Percentiles rank a stretch among this genome's conserved stretches.
These are phyloP conservation scores for Trogon surrucura DNA, from an alignment of 2,113 vertebrate species.

Conservation along the genomic window DNA sequence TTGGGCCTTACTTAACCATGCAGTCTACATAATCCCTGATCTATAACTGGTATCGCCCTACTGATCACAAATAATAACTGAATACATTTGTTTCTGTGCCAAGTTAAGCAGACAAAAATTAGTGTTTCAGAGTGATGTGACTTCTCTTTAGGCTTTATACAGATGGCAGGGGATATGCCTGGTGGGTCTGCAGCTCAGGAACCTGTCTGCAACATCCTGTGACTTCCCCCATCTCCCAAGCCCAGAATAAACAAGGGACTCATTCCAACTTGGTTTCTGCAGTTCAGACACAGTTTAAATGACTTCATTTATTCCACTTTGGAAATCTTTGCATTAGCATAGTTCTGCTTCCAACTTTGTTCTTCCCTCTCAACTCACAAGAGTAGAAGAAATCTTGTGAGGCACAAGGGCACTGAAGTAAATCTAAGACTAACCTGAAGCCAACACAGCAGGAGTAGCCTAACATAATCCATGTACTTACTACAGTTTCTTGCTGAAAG, in stretches of 20 bases:
- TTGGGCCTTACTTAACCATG: background rate
- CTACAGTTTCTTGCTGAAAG: background rate
- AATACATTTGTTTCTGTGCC: background rate
- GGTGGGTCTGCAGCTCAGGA: background rate
- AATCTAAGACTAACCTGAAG: background rate
- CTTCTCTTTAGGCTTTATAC: background rate
- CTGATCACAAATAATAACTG: background rate
- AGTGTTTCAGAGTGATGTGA: background rate
- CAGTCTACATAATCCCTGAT: background rate
- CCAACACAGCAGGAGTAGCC: background rate
- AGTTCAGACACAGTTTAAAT: background rate
- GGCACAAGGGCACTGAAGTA: background rate
- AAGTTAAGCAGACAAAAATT: background rate
- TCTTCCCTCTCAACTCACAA: background rate
- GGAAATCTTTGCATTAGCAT: background rate
- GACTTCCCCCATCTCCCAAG: background rate
- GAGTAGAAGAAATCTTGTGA: background rate
- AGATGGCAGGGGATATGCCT: background rate
- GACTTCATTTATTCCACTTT: background rate
- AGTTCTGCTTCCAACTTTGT: background rate
- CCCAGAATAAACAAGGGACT: background rate
- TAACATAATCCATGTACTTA: background rate
- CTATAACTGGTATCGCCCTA: background rate
- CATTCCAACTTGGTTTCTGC: background rate
- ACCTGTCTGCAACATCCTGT: accelerated